Conservation (phyloP, 1,140 invertebrate species). For the Drosophila subpulchrella region DNA sequence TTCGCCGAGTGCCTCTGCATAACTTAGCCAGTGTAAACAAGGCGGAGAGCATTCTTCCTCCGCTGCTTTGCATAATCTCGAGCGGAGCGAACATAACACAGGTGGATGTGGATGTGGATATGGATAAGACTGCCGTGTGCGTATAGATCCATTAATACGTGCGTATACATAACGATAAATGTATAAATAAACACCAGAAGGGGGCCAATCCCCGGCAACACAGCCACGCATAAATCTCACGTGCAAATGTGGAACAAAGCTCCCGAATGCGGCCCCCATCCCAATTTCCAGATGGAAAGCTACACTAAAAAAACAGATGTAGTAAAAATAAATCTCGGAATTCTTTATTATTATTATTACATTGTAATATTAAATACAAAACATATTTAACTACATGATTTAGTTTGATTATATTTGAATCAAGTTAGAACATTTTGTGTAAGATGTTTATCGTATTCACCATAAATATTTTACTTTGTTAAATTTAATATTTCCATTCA, state of each 20-base stretch:
- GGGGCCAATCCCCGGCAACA: slow-evolving; percentile 24
- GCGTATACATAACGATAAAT: slow-evolving; percentile 59
- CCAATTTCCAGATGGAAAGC: slow-evolving; percentile 22
- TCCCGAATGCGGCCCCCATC: slow-evolving; percentile 25
- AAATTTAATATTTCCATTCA: no score
- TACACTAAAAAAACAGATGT: neutral
- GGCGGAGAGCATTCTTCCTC: slow-evolving; percentile 17
- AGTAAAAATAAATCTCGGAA: no score
- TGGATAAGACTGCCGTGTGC: slow-evolving; percentile 11
- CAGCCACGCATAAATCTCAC: slow-evolving; percentile 77
- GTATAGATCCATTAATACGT: slow-evolving; percentile 30
- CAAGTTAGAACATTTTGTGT: no score
- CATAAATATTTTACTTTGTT: no score
- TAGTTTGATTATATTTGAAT: no score
- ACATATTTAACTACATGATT: no score
- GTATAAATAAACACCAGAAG: slow-evolving; percentile 71
- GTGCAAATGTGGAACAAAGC: slow-evolving; percentile 79
- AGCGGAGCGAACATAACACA: slow-evolving; percentile 31
- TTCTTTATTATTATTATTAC: no score
- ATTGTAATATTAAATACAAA: no score
- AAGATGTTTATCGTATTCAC: no score
- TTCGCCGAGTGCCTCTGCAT: slow-evolving; percentile 33
- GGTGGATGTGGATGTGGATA: slow-evolving; percentile 43
- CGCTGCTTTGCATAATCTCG: slow-evolving; percentile 60
- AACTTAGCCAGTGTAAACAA: slow-evolving; percentile 47